Base-by-base conservation (phyloP, 2,888 invertebrate species). In the Hypomecis atomaria region DNA sequence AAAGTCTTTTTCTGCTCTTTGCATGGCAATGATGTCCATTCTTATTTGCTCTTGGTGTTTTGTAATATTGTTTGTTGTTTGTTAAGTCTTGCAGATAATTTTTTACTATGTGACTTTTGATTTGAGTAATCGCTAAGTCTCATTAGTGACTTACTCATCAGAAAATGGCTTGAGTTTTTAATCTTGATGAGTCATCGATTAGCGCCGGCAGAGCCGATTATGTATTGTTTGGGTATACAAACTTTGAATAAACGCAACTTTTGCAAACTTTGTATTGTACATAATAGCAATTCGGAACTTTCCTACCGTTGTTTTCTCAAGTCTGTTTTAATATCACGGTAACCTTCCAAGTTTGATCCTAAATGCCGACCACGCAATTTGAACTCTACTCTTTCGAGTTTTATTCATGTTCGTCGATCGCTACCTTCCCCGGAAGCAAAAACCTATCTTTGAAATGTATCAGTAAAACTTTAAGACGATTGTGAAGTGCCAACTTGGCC, bases 151-250 rank as follows among this genome's bases (percentile, higher is more conserved):
- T 6, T 43, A 23, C 23, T 36, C 42, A 37, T 11, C 60, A 13
- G 42, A 48, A 34, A 60, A 47, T 36, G 42, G 6, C 11, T 36
- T 9, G 7, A n/a, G n/a, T 43, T n/a, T 43, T n/a, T 42, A 9
- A 55, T 61, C 49, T 23, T 43, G 48, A 48, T 55, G 43, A 61
- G 37, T 61, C 43, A 54, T 23, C 23, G 49, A 49, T 49, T 42
- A 45, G 53, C n/a, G 13, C 23, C 23, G 3, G 23, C 23, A 23
- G 23, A 1, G 23, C 23, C 23, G 23, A 23, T 23, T 23, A 23
- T 23, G 23, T 23, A 23, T 23, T 23, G 23, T 23, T 23, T 23
- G 3, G 1, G 3, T 23, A 2, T 23, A 23, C 23, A 23, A 23
- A 23, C 23, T 13, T 10, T 13, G 37, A 40, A 23, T 45, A 23